Conservation (phyloP, 2,888 invertebrate genomes). For the Autographa pulchrina region DNA sequence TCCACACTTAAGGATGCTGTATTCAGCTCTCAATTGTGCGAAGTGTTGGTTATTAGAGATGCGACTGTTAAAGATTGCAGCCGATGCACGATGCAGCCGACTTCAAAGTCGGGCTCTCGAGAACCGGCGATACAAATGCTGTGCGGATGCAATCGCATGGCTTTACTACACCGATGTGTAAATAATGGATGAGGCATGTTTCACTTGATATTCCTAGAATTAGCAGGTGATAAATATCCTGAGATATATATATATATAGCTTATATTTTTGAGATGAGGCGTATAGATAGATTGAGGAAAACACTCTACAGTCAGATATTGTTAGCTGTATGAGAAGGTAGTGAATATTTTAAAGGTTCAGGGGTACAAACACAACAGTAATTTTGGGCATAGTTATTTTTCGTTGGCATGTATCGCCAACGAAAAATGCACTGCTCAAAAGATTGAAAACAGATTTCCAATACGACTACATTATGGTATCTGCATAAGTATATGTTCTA, state of each 20-base stretch:
- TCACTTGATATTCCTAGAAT: background rate
- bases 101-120: slow-evolving; percentile 58
- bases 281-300: background rate
- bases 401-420: too few species aligned
- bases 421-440: too few species aligned
- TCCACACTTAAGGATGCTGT: background rate
- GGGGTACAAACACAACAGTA: too few species aligned
- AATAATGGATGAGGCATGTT: slow-evolving; percentile 16
- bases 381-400: too few species aligned
- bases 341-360: too few species aligned
- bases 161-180: slow-evolving; percentile 20
- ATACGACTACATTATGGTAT: too few species aligned
- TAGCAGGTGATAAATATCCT: background rate
- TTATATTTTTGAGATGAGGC: too few species aligned
- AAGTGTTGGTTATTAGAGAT: slow-evolving; percentile 52
- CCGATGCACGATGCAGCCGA: slow-evolving; percentile 44
- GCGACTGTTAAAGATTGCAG: slow-evolving; percentile 35
- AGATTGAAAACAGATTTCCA: too few species aligned
- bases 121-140: slow-evolving; percentile 49
- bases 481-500: too few species aligned
- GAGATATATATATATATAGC: too few species aligned
- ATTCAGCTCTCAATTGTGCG: background rate
- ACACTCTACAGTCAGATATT: background rate
- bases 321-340: too few species aligned
- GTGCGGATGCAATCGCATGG: slow-evolving; percentile 54